Evolutionary conservation across 2,888 invertebrate species (phyloP).

Genomic region (Allygus modestus): DNA sequence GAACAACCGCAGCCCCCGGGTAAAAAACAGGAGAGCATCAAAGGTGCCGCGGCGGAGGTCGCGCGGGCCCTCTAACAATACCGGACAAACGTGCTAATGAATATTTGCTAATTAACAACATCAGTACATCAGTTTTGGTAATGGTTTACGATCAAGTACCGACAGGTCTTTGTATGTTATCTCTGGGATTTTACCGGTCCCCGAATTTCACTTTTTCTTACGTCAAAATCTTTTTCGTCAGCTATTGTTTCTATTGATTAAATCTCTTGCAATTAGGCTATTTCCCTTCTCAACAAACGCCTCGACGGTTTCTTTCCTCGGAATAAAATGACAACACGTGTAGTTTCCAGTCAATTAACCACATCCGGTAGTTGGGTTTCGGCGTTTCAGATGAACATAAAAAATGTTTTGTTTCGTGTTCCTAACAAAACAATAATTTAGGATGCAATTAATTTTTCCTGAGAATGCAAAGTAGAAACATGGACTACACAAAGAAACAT

Average conservation of each 20-base stretch:
- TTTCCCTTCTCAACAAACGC: constrained; percentile 39
- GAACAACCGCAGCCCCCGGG: not conserved
- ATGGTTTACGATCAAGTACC: not conserved
- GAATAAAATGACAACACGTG: constrained; percentile 20
- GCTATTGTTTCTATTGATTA: constrained; percentile 41
- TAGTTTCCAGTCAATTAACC: constrained; percentile 25
- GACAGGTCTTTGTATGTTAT: not conserved
- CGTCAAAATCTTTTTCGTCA: constrained; percentile 8
- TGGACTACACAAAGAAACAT: no score
- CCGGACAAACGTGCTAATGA: not conserved
- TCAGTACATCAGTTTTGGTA: constrained; percentile 9
- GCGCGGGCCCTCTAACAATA: not conserved
- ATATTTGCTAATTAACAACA: constrained; percentile 6
- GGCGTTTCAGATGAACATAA: not conserved
- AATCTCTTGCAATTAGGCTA: constrained; percentile 40
- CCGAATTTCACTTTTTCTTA: constrained; percentile 42
- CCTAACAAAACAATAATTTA: not conserved
- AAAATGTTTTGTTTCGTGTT: not conserved
- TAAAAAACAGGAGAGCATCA: constrained; percentile 45
- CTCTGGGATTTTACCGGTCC: not conserved
- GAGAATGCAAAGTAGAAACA: no score
- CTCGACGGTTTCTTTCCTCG: not conserved
- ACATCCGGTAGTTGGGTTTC: not conserved
- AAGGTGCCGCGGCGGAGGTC: not conserved
- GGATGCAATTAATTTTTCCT: no score